A percentile compares a stretch with the other conserved stretches of the same genome.
Evolutionary conservation across 2,888 invertebrate genomes (phyloP).

Genomic region (Imbricaverruca yamaguchii): DNA sequence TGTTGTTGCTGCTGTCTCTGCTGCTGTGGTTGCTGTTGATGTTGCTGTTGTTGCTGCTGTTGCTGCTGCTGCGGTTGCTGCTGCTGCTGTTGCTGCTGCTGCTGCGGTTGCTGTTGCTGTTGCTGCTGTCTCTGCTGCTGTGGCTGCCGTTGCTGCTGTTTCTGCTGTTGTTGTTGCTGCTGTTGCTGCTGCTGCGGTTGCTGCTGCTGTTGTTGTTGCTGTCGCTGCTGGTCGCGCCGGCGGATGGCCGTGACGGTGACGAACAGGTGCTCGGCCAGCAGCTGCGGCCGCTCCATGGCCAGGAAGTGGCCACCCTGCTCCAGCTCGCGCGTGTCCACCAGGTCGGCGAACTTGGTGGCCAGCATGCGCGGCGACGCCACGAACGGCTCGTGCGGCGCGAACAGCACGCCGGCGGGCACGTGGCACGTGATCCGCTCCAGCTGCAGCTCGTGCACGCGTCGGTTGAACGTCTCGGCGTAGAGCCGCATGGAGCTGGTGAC

Average conservation of each 20-base stretch:
- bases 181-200: background rate
- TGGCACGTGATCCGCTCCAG: constrained; percentile 11
- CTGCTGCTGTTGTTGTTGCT: background rate
- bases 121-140: background rate
- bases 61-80: background rate
- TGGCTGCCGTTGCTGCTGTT: background rate
- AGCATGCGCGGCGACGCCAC: background rate
- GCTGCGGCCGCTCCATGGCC: constrained; percentile 65
- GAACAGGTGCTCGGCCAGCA: constrained; percentile 63
- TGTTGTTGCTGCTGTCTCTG: background rate
- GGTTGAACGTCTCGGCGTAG: constrained; percentile 41
- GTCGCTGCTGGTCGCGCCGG: constrained; percentile 16
- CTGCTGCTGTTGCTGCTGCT: background rate
- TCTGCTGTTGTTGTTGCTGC: background rate
- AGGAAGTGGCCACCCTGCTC: constrained; percentile 77
- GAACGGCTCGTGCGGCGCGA: background rate
- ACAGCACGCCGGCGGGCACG: constrained; percentile 2
- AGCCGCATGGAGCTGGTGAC: constrained; percentile 44
- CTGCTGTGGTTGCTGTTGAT: background rate
- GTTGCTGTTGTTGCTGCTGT: background rate
- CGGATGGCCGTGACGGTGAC: constrained; percentile 39
- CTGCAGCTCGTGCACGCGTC: background rate
- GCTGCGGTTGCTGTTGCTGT: background rate
- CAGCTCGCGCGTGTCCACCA: constrained; percentile 45
- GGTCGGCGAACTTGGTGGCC: background rate